phyloP scores from a whole-genome alignment of 2,113 vertebrate species.

The Cyanoderma ruficeps region DNA sequence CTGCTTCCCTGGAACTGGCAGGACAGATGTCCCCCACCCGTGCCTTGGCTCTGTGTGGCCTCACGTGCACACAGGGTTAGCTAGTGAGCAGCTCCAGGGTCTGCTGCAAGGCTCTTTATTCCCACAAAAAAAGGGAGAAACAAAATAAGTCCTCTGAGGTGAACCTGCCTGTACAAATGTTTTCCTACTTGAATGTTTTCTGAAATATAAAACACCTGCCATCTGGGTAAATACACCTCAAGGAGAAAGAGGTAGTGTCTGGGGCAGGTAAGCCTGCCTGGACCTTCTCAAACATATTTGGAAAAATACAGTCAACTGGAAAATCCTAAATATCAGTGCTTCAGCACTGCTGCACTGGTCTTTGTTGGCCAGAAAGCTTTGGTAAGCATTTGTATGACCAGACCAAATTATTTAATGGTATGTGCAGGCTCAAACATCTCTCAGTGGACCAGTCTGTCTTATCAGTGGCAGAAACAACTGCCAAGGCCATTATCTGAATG shows the following conservation, averaged over 20 bases:
- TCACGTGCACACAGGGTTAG: not conserved
- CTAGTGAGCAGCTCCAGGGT: not conserved
- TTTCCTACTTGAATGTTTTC: constrained; percentile 35
- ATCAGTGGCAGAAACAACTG: not conserved
- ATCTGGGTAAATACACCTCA: constrained; percentile 29
- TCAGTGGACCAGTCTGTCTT: not conserved
- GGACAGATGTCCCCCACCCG: not conserved
- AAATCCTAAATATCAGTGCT: not conserved
- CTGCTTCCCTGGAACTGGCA: not conserved
- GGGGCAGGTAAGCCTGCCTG: constrained; percentile 14
- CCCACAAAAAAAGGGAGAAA: not conserved
- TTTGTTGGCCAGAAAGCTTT: not conserved
- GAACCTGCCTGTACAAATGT: constrained; percentile 42
- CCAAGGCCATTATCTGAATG: not conserved
- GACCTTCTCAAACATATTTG: constrained; percentile 2
- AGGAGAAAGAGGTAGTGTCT: constrained; percentile 44
- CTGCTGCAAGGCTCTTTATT: not conserved
- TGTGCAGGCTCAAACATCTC: not conserved
- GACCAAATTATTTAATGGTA: not conserved
- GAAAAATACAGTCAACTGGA: constrained; percentile 12
- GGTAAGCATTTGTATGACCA: not conserved
- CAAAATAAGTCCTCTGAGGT: constrained; percentile 28
- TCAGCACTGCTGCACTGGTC: not conserved
- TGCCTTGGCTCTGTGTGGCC: not conserved
- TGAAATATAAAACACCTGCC: constrained; percentile 43